A percentile compares a stretch with the other conserved stretches of the same genome.
Evolutionary conservation across 2,113 vertebrate species (phyloP).

Genomic region (Chloebia gouldiae): DNA sequence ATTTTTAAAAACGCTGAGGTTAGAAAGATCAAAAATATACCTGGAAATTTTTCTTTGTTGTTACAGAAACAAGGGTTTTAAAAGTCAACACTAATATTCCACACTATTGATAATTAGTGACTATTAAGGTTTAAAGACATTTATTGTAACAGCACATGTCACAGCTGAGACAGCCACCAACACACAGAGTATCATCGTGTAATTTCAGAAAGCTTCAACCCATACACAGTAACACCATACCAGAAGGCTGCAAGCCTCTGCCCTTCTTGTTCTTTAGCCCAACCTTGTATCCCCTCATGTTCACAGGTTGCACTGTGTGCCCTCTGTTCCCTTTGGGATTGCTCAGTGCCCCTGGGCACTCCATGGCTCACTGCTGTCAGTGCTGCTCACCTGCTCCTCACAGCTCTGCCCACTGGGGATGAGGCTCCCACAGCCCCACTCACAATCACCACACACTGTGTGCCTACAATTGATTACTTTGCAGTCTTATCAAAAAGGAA

Average conservation of each 20-base stretch:
- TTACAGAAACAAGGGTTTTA: not conserved
- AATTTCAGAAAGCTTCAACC: not conserved
- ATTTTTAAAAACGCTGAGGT: not conserved
- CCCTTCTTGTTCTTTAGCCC: not conserved
- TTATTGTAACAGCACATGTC: not conserved
- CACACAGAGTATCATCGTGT: not conserved
- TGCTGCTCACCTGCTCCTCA: not conserved
- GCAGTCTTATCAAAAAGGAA: not conserved
- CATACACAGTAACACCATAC: not conserved
- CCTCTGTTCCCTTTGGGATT: not conserved
- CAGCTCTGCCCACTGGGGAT: not conserved
- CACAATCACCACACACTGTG: not conserved
- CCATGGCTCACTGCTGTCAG: not conserved
- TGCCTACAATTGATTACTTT: not conserved
- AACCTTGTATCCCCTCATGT: not conserved
- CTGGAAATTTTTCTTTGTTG: not conserved
- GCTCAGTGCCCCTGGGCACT: not conserved
- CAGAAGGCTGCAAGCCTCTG: accelerated
- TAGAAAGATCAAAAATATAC: not conserved
- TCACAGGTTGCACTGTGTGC: not conserved
- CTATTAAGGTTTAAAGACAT: not conserved
- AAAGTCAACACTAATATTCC: not conserved
- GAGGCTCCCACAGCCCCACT: not conserved
- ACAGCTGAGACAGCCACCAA: not conserved
- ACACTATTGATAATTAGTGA: not conserved